Conservation (phyloP, 2,888 invertebrate species). For the Drosophila recens region DNA sequence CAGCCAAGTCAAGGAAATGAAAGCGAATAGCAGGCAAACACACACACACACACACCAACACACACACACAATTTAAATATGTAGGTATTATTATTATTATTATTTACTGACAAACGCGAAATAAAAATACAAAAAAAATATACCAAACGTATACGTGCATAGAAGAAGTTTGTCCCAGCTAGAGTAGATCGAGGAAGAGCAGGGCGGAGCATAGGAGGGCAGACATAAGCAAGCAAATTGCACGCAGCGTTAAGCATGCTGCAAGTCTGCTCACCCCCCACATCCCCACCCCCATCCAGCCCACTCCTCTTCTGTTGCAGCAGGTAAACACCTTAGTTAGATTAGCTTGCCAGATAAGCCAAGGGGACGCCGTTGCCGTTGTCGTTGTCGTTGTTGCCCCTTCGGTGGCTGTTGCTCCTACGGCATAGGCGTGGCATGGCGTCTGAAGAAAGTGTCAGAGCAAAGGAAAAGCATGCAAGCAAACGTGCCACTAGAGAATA, state of each 20-base stretch:
- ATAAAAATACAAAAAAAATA: slow-evolving; percentile 22
- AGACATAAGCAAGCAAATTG: slow-evolving; percentile 64
- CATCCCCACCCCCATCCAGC: background rate
- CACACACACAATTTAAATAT: slow-evolving; percentile 68
- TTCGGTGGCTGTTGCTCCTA: slow-evolving; percentile 46
- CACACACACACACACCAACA: slow-evolving; percentile 11
- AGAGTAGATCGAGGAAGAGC: background rate
- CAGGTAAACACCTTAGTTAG: slow-evolving; percentile 41
- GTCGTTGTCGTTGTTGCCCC: slow-evolving; percentile 36
- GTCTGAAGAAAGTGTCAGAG: slow-evolving; percentile 59
- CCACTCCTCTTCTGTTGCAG: background rate
- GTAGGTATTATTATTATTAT: slow-evolving; percentile 74
- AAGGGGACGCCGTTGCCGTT: slow-evolving; percentile 47
- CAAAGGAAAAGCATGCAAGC: slow-evolving; percentile 41
- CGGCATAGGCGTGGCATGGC: slow-evolving; percentile 52
- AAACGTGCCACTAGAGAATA: slow-evolving; percentile 44
- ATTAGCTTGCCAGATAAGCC: slow-evolving; percentile 74
- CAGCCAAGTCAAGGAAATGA: slow-evolving; percentile 36
- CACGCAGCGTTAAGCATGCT: slow-evolving; percentile 49
- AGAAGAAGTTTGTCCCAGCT: slow-evolving; percentile 24
- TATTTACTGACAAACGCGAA: slow-evolving; percentile 65
- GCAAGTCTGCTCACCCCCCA: slow-evolving; percentile 1
- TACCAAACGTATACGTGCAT: slow-evolving; percentile 32
- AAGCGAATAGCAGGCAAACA: slow-evolving; percentile 17
- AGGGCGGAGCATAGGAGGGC: background rate